Evolutionary conservation across 1,140 invertebrate genomes (phyloP), one percentile per base, ranked within the genome.

Genomic region (Zaprionus vittiger): DNA sequence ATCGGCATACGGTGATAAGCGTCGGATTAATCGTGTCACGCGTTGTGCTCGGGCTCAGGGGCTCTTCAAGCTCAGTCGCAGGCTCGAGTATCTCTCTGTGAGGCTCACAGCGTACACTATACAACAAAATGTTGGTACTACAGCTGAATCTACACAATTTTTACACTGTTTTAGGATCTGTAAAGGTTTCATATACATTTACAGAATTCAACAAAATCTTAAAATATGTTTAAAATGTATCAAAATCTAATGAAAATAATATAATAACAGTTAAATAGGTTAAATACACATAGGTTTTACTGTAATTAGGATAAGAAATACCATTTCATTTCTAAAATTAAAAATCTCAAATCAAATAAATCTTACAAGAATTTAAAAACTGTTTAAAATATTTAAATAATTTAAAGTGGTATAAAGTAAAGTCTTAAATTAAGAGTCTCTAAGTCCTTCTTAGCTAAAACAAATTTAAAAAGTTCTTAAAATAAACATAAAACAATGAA

Each of bases 1-100:
- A 52, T 52, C 47, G 20, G 20, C 22, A 12, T 20, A 9, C 49
- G n/a, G 41, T 79, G 81, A 84, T 77, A 80, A 84, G 79, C 41
- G 34, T 1, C 17, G 7, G 47, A 20, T 24, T 52, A 66, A 73
- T 64, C 73, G 59, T 72, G 38, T 75, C 38, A 60, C 37, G 37
- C 37, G 15, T 47, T 20, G 38, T 24, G 56, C 38, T 44, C 55
- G n/a, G n/a, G 64, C 44, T 49, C 44, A 49, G 44, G 37, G 37
- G 44, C n/a, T 20, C n/a, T 20, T 20, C 44, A 12, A 49, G 20
- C 44, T 52, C 20, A 22, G 47, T 12, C 47, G 12, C 20, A 52
- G 47, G 20, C 47, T 12, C 47, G 12, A 20, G 9, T 24, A n/a
- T 52, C 11, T 52, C 20, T 24, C 17, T 52, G 11, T n/a, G 20